Base-by-base conservation (phyloP, 2,797 vertebrate genomes). In the Myotis findleyi region DNA sequence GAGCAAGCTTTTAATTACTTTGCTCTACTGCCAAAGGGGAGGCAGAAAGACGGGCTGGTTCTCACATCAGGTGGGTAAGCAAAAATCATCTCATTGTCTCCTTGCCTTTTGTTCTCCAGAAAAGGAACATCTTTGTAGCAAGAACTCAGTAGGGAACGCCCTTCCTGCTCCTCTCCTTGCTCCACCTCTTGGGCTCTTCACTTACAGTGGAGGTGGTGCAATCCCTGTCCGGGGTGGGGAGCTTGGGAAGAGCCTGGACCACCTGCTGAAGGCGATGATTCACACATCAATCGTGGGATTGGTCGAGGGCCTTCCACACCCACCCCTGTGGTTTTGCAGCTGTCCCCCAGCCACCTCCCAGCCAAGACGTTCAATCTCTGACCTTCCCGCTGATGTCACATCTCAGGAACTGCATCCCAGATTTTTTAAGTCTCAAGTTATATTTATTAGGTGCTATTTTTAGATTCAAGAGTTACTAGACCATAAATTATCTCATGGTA, bases 381-480 rank as follows among this genome's bases (percentile, higher is more conserved):
- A 64, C 44, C 68, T 71, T 71, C 33, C 68, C 47, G 72, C 44
- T 47, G 49, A 25, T 16, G 2, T 73, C 6, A 33, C 66, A 20
- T 51, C 59, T 82, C 59, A 80, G 80, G 57, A 94, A 17, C 16
- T 12, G 33, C 4, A 41, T 47, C 47, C 75, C 25, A 51, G 8
- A 23, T 36, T 7, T 92, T 94, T 51, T 87, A 57, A 64, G 18
- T 77, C 36, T 18, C 30, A 76, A 71, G 57, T 64, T 77, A 68
- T 21, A 30, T 77, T 75, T 38, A 47, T 88, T 91, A 47, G 66
- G 64, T 73, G 23, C 87, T 86, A 7, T 51, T 90, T 92, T 90
- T 94, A 30, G 53, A 38, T 81, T 87, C 55, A 85, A 30, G 84
- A 88, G 25, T 93, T 89, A 71, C 12, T 36, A 33, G 36, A 41